phyloP scores from a whole-genome alignment of 2,797 vertebrate species.

The Hyperoplus lanceolatus region DNA sequence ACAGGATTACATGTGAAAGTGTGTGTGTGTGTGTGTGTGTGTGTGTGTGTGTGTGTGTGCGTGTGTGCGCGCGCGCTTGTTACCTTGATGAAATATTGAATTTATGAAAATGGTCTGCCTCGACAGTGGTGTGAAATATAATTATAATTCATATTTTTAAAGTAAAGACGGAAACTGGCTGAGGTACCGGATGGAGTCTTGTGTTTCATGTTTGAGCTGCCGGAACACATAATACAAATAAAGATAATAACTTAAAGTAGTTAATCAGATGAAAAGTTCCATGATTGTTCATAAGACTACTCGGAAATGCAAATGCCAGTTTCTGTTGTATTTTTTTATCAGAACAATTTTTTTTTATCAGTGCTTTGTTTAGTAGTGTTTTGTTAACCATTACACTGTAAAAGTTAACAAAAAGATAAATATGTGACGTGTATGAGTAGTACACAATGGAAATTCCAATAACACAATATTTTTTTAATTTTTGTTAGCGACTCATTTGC shows the following conservation, averaged over 20 bases:
- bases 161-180: conserved; percentile 31
- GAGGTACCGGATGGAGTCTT: neutral
- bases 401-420: neutral
- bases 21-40: conserved; percentile 23
- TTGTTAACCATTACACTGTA: no score
- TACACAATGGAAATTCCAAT: neutral
- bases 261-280: neutral
- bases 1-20: conserved; percentile 80
- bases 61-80: conserved; percentile 34
- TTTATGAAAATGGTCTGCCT: conserved; percentile 69
- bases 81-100: conserved; percentile 79
- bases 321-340: neutral
- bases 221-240: neutral
- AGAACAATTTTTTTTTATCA: neutral
- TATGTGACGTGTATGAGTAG: neutral
- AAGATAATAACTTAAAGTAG: neutral
- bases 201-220: neutral
- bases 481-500: conserved; percentile 2
- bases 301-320: neutral
- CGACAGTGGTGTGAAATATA: conserved; percentile 41
- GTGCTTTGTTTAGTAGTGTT: neutral
- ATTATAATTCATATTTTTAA: conserved; percentile 43
- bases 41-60: no score
- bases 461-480: neutral
- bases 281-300: neutral